Base-by-base conservation (phyloP, 2,888 invertebrate species). In the Synanthedon myopaeformis region DNA sequence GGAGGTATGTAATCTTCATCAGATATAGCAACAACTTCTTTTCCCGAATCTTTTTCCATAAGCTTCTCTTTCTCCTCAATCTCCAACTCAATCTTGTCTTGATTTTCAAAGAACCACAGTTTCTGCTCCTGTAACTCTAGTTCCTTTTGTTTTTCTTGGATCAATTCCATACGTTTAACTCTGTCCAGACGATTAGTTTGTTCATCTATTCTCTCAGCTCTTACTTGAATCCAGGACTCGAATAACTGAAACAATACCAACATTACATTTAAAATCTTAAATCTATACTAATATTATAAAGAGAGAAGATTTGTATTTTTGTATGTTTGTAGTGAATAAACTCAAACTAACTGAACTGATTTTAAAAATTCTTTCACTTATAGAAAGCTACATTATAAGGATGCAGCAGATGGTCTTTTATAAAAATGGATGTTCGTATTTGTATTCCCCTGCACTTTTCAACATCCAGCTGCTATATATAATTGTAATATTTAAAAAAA, bases 81-180 rank as follows among this genome's bases (percentile, higher is more conserved):
- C 72, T 90, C 74, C 51, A 95, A 79, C 65, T 94, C 93, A 61
- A 94, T 90, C 63, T 91, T 76, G 48, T 94, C 94, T 71, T 94
- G 91, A 68, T 93, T 92, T 57, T 95, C 93, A 79, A 96, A 96
- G 90, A 93, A 96, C 92, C 92, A 92, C 53, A 93, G 70, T 60
- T 89, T 89, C 67, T 95, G 94, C 66, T 89, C 90, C 50, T 79
- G 67, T 23, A 89, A 79, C 55, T 82, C 62, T 57, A 94, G 73
- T 49, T 89, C 78, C 52, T 89, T 77, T 66, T 91, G 90, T 56
- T 91, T 87, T 51, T 88, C 72, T 62, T 76, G 65, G 58, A 90
- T 76, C 8, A 74, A 61, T 57, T 81, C 73, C 50, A 85, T 66
- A 4, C 89, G 75, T 51, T 74, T 79, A 42, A 91, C 89, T 63